These are phyloP conservation scores for Trachemys scripta DNA, from an alignment of 2,113 vertebrate genomes.

Conservation along the genomic window DNA sequence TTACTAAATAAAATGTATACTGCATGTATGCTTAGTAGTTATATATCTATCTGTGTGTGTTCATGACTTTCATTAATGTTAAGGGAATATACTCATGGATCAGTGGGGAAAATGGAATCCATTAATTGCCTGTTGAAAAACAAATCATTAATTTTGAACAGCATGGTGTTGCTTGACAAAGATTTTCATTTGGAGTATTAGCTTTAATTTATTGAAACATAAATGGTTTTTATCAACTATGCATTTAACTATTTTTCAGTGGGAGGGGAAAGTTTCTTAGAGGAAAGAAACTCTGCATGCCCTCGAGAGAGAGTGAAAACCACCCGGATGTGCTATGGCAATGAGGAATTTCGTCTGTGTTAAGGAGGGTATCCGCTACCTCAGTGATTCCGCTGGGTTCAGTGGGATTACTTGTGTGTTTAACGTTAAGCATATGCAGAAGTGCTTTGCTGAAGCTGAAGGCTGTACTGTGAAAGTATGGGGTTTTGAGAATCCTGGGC, in stretches of 20 bases:
- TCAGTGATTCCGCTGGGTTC: neutral
- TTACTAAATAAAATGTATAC: neutral
- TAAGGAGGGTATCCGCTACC: fast-evolving
- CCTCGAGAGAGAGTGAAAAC: neutral
- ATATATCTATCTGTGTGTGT: neutral
- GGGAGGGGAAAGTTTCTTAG: neutral
- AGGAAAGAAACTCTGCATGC: neutral
- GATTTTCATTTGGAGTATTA: neutral
- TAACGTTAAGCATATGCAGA: neutral
- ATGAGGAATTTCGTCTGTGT: neutral
- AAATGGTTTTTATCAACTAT: neutral
- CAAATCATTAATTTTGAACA: neutral
- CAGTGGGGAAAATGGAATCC: neutral
- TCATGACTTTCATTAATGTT: neutral
- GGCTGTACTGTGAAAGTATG: neutral
- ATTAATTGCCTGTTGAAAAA: neutral
- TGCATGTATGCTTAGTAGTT: fast-evolving
- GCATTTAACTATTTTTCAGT: neutral
- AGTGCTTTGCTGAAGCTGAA: neutral
- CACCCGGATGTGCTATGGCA: neutral
- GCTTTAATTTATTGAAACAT: neutral
- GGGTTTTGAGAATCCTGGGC: neutral
- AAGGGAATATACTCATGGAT: neutral
- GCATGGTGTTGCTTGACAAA: neutral
- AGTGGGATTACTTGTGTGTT: neutral